Base-by-base conservation (phyloP, 2,888 invertebrate species). In the Hesperia comma region DNA sequence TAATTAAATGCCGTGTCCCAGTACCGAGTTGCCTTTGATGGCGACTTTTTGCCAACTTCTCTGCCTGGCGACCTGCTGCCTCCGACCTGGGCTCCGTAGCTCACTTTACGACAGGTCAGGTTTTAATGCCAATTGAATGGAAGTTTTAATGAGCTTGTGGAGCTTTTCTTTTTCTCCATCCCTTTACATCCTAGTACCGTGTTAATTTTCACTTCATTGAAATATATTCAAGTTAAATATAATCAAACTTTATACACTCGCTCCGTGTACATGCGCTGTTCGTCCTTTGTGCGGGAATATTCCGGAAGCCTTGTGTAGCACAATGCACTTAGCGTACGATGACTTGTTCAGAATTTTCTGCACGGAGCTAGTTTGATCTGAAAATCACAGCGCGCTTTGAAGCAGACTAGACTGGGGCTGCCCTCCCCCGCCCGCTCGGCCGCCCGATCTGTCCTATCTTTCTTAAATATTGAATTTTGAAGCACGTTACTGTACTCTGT, bases 1-100 rank as follows among this genome's bases (percentile, higher is more conserved):
- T 60, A 60, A 60, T 60, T 60, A 60, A 60, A 60, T 32, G 46
- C 33, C 41, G 41, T 26, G 26, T 15, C 57, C 57, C 21, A 58
- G 57, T 43, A 43, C 46, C 55, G 15, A 15, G n/a, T 21, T 12
- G 58, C 43, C 58, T 58, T 58, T 58, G 58, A 58, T 43, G 43
- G 43, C 41, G 43, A 8, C 6, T 43, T 57, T 46, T 58, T 32
- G 58, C 43, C 2, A 21, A 58, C 17, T 37, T 37, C 10, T 26
- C 37, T 37, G 37, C 21, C 14, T 14, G 5, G 21, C 51, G 21
- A 19, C 51, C 19, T 14, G 43, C 43, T 46, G 6, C 43, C 43
- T 10, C 12, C 10, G 37, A 37, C 12, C 37, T 37, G 8, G 37
- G 37, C 37, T 10, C 10, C 37, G 37, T 8, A 37, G 37, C 37